Conservation (phyloP, 1,140 invertebrate genomes). For the Philotrypesis tridentata region DNA sequence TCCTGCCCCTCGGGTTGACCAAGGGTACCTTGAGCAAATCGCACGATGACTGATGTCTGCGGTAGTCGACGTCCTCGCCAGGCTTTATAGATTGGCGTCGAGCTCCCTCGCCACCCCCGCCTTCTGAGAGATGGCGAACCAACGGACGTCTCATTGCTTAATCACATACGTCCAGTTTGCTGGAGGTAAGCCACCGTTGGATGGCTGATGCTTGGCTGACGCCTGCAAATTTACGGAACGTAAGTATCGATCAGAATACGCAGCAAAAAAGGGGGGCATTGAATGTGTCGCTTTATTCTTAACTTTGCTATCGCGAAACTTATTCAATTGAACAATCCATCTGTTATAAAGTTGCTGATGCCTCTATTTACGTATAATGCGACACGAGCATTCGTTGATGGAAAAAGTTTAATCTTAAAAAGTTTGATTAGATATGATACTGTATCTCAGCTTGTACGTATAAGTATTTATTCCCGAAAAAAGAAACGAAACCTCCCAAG, state of each 20-base stretch:
- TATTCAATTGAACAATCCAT: too few species aligned
- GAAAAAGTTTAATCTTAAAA: not conserved
- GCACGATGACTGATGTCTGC: conserved; percentile 66
- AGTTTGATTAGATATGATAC: not conserved
- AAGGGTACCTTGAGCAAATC: conserved; percentile 68
- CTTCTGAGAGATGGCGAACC: conserved; percentile 69
- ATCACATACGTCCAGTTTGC: not conserved
- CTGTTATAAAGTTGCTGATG: not conserved
- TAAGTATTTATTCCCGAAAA: not conserved
- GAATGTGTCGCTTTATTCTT: too few species aligned
- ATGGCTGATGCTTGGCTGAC: too few species aligned
- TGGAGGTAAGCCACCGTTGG: not conserved
- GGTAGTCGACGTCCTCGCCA: conserved; percentile 63
- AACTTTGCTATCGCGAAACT: too few species aligned
- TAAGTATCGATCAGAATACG: too few species aligned
- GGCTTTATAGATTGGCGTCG: conserved; percentile 60
- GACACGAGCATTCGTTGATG: not conserved
- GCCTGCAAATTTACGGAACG: too few species aligned
- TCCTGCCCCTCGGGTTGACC: conserved; percentile 59
- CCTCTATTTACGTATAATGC: not conserved
- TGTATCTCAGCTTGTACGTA: not conserved
- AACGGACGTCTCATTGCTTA: conserved; percentile 67
- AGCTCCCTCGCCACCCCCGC: conserved; percentile 62
- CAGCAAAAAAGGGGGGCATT: too few species aligned
- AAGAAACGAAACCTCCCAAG: not conserved